Base-by-base conservation (phyloP, 2,797 vertebrate genomes). In the Naso thynnoides region DNA sequence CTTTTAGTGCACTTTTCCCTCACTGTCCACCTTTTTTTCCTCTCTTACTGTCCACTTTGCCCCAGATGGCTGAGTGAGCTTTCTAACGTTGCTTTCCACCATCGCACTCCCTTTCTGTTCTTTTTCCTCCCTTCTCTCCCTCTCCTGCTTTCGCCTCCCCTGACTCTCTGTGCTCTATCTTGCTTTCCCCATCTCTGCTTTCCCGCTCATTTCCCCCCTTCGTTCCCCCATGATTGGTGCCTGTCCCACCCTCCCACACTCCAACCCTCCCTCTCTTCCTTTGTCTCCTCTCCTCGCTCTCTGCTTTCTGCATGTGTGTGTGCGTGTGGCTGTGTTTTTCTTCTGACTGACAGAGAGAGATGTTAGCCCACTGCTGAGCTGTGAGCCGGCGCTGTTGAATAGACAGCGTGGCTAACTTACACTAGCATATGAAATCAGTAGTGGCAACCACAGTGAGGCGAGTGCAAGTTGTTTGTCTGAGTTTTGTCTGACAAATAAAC, bases 181-280 rank as follows among this genome's bases (percentile, higher is more conserved):
- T 31, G 38, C 73, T 68, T 67, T 76, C 79, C 70, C 79, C 56
- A 79, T 86, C 87, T 85, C 82, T 73, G 76, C 70, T 89, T 90
- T 92, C 90, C 85, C 84, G 88, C 91, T 91, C 90, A 90, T 88
- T 90, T 89, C 72, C 78, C 79, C 82, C 83, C 69, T 59, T 33
- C 24, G 1, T 57, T 73, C 79, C 73, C 83, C 78, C 76, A 52
- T 33, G 61, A 87, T 91, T 79, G 66, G 71, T 70, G 62, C 87
- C 81, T 85, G 84, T 65, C 68, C 73, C 56, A 53, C 86, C 85
- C 79, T 70, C 79, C 33, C 78, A 60, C 85, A 79, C 84, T 77
- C 49, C n/a, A 48, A 68, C 81, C 73, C 87, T 89, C 85, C 76
- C 86, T 91, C 86, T 86, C 88, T 86, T 90, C 81, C 91, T 93